Base-by-base conservation (phyloP, 2,113 vertebrate species). In the Diadophis punctatus region DNA sequence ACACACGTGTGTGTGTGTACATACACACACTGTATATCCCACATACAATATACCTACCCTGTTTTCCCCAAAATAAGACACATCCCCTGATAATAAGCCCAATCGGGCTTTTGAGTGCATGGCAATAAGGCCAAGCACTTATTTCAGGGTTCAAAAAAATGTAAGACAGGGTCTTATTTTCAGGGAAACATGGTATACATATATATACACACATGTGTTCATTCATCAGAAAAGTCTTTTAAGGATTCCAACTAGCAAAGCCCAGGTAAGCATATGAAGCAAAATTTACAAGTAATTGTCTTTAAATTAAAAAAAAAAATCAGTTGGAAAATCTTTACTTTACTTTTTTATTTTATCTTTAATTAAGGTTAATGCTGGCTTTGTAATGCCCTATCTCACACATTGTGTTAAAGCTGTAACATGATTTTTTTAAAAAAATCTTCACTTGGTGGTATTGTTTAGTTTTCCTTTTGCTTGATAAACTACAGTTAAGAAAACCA, bases 281-380 rank as follows among this genome's bases (percentile, higher is more conserved):
- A 89, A 55, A 92, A 90, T 52, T 91, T 2, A 74, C 84, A 88
- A 94, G 22, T 88, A 63, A 0, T 84, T 55, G 80, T 94, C 74
- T 88, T 49, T 25, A 46, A 68, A 12, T 74, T 4, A 91, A 91
- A 34, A 92, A 39, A 56, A 53, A 12, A 1, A 0, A 0, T 85
- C 88, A 20, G 46, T 90, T 87, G 80, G 1, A 4, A 94, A 90
- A 4, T 16, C 89, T 84, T 86, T 92, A 22, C 3, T 3, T 49
- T 11, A 22, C 9, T 7, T 49, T 11, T 8, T 53, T 3, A 51
- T 55, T 43, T 18, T 39, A 49, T 68, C 60, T 51, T 68, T n/a
- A 87, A 90, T 43, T 39, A 23, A 39, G 8, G 3, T 43, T 43
- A 8, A 80, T 43, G 7, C 74, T 80, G 74, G 74, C 18, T 80